Percentiles rank a stretch among this genome's conserved stretches.
Evolutionary conservation across 2,113 vertebrate species (phyloP).

Genomic region (Tauraco erythrolophus): DNA sequence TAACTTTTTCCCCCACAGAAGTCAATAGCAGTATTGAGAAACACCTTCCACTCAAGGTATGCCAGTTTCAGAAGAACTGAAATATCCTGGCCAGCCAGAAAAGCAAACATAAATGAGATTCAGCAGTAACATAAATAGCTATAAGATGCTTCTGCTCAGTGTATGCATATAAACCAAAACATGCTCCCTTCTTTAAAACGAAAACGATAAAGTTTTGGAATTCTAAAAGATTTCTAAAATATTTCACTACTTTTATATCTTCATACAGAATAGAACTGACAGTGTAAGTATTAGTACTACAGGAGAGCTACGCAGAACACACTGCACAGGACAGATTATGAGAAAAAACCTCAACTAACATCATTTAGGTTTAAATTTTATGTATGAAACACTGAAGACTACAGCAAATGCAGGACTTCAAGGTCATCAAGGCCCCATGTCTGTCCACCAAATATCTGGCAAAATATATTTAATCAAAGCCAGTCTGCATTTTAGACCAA

Average conservation of each 20-base stretch:
- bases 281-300: background rate
- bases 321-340: background rate
- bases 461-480: background rate
- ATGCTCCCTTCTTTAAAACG: background rate
- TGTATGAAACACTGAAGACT: background rate
- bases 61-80: background rate
- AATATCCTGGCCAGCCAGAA: background rate
- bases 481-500: background rate
- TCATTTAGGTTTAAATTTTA: background rate
- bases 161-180: background rate
- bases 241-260: background rate
- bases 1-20: background rate
- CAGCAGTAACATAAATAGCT: background rate
- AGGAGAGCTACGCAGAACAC: background rate
- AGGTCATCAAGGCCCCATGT: background rate
- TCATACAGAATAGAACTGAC: background rate
- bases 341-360: background rate
- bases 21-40: background rate
- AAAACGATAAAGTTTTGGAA: background rate
- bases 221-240: background rate
- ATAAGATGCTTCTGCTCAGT: background rate
- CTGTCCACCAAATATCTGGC: background rate
- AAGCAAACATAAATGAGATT: background rate
- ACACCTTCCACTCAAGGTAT: background rate
- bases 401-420: background rate